Conservation (phyloP, 2,113 vertebrate genomes). For the Athene cunicularia region DNA sequence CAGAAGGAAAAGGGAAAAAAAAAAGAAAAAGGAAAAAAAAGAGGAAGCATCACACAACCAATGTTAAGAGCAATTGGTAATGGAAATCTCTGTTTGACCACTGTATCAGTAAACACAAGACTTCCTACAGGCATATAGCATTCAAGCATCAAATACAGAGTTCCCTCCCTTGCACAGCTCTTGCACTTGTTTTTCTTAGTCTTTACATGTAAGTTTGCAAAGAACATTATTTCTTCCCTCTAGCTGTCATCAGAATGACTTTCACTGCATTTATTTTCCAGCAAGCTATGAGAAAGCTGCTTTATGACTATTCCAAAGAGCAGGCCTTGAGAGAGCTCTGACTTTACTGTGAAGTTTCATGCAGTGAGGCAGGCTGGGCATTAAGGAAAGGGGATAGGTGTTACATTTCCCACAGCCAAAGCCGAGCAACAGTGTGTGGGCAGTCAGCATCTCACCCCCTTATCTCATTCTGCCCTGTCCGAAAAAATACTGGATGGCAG, state of each 20-base stretch:
- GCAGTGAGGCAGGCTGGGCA: background rate
- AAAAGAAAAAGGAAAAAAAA: background rate
- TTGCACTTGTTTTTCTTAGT: background rate
- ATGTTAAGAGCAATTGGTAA: background rate
- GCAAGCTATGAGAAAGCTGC: background rate
- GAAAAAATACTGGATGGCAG: background rate
- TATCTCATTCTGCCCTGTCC: background rate
- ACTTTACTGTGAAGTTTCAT: background rate
- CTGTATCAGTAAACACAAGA: rapidly evolving
- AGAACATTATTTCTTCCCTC: background rate
- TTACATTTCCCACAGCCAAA: background rate
- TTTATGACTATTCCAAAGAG: background rate
- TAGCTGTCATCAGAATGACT: constrained; percentile 21
- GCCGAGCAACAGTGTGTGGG: background rate
- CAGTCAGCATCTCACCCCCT: background rate
- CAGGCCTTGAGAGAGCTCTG: background rate
- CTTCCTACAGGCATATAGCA: background rate
- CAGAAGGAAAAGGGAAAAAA: background rate
- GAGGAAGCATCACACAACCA: background rate
- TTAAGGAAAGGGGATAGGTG: background rate
- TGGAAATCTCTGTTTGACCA: background rate
- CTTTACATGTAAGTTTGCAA: background rate
- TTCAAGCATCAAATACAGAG: background rate
- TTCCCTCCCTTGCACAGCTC: background rate
- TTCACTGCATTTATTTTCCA: background rate